phyloP scores from a whole-genome alignment of 2,888 invertebrate genomes.

The Sinhomidia bicolor region DNA sequence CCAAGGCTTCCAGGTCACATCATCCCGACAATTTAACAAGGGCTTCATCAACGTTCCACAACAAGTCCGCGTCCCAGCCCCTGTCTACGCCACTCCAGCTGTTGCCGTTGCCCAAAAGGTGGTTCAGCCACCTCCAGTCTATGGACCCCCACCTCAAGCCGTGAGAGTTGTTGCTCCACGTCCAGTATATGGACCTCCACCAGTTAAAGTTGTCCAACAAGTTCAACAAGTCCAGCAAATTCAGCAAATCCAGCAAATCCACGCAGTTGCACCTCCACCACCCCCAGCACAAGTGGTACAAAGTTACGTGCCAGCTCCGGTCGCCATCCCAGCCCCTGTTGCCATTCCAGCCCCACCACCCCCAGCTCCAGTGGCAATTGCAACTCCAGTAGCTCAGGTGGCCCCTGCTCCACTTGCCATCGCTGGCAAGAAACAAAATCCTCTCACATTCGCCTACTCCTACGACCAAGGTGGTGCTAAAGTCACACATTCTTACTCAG shows the following conservation, averaged over 20 bases:
- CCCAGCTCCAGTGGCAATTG: constrained; percentile 35
- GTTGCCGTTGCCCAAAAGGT: constrained; percentile 25
- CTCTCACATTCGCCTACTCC: constrained; percentile 77
- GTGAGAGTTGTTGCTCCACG: constrained; percentile 17
- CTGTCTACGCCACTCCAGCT: constrained; percentile 47
- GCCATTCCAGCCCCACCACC: background rate
- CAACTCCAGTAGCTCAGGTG: constrained; percentile 54
- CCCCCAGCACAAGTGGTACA: constrained; percentile 35
- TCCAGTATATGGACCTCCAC: constrained; percentile 51
- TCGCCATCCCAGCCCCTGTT: constrained; percentile 43
- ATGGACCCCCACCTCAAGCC: constrained; percentile 45
- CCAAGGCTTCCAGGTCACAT: constrained; percentile 74
- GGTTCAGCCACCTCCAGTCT: constrained; percentile 49
- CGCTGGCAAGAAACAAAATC: constrained; percentile 76
- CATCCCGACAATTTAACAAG: constrained; percentile 73
- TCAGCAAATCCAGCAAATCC: constrained; percentile 41
- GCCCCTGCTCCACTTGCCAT: constrained; percentile 52
- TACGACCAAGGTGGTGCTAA: constrained; percentile 76
- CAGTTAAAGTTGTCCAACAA: background rate
- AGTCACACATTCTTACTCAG: constrained; percentile 78
- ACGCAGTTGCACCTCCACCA: constrained; percentile 49
- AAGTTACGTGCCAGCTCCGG: background rate
- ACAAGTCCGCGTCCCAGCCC: constrained; percentile 1
- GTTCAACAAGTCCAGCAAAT: background rate
- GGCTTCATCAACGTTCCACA: constrained; percentile 51